A percentile compares a stretch with the other conserved stretches of the same genome.
phyloP scores from a whole-genome alignment of 2,797 vertebrate genomes.

The Anguilla obscura region DNA sequence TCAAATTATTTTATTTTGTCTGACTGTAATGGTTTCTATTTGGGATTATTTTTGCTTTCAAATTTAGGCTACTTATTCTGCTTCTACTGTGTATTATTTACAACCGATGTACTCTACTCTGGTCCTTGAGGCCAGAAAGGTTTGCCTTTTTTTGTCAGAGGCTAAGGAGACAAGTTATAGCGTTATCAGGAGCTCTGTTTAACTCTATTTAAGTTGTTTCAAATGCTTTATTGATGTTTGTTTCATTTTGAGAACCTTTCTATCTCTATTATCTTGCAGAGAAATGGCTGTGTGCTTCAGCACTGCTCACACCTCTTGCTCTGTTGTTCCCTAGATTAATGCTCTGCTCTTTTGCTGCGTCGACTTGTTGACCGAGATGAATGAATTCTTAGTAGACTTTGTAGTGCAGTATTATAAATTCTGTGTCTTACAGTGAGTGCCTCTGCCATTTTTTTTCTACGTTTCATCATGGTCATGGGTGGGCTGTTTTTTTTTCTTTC shows the following conservation, averaged over 20 bases:
- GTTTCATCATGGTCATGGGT: constrained; percentile 8
- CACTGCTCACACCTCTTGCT: constrained; percentile 8
- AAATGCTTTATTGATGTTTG: background rate
- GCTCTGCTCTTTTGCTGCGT: constrained; percentile 14
- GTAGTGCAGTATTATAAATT: constrained; percentile 10
- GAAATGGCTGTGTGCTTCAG: background rate
- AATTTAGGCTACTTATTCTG: background rate
- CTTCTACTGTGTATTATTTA: background rate
- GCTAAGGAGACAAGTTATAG: background rate
- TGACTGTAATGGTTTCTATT: background rate
- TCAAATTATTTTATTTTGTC: background rate
- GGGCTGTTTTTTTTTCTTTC: background rate
- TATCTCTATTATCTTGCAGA: constrained; percentile 4
- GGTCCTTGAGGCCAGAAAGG: background rate
- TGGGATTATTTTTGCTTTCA: background rate
- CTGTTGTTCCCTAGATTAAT: constrained; percentile 33
- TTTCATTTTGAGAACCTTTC: constrained; percentile 14
- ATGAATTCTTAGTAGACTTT: constrained; percentile 16
- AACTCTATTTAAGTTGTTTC: background rate
- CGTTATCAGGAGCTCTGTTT: background rate
- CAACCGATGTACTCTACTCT: background rate
- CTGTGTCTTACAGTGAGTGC: constrained; percentile 2
- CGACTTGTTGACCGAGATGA: constrained; percentile 7
- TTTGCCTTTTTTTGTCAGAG: background rate
- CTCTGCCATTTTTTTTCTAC: background rate